phyloP scores from a whole-genome alignment of 2,797 vertebrate species.

The Silurus lanzhouensis region DNA sequence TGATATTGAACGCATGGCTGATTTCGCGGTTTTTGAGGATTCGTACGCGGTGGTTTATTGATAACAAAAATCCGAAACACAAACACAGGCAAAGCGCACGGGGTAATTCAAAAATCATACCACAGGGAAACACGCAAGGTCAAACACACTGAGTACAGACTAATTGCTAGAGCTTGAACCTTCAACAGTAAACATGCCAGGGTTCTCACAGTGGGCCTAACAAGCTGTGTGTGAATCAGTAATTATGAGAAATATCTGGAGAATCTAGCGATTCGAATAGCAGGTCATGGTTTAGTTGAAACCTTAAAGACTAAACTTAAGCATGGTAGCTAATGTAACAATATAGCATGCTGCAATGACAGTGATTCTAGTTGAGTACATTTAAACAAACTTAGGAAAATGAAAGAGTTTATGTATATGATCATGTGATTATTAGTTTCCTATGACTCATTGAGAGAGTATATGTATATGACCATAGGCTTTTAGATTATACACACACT shows the following conservation, averaged over 20 bases:
- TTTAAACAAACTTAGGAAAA: neutral
- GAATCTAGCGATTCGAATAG: neutral
- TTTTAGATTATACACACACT: neutral
- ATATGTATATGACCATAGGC: neutral
- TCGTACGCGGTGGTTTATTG: too few species aligned
- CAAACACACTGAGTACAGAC: neutral
- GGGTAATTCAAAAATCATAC: neutral
- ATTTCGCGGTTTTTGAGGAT: neutral
- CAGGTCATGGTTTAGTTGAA: neutral
- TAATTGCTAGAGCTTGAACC: constrained; percentile 6
- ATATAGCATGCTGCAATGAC: neutral
- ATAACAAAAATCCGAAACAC: neutral
- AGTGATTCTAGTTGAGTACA: neutral
- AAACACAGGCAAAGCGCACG: neutral
- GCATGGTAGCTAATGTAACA: neutral
- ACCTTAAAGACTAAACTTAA: neutral
- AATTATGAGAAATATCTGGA: neutral
- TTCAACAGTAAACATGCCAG: neutral
- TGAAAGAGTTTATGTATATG: neutral
- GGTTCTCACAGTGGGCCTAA: neutral
- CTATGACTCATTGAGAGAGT: neutral
- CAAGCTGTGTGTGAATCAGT: constrained; percentile 5
- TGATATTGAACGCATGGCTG: neutral
- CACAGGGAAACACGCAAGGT: neutral
- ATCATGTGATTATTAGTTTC: neutral